Conservation (phyloP, 2,797 vertebrate genomes). For the Bradypodion ventrale region DNA sequence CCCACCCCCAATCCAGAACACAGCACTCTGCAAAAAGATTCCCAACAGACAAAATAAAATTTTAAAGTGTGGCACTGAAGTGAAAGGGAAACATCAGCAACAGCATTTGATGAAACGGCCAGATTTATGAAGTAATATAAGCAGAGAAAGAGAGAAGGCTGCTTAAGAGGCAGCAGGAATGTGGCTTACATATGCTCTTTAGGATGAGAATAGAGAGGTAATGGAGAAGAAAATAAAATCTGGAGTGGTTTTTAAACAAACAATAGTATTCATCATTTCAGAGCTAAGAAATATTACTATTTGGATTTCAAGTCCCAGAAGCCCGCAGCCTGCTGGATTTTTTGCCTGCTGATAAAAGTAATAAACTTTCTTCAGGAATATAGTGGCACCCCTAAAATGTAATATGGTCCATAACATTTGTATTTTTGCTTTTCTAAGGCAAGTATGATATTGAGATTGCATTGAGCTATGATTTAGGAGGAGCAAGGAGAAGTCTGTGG, state of each 20-base stretch:
- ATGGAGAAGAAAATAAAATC: slow-evolving; percentile 17
- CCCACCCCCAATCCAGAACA: background rate
- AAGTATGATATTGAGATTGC: background rate
- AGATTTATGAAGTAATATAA: slow-evolving; percentile 28
- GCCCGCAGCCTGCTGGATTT: background rate
- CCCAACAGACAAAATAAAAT: slow-evolving; percentile 46
- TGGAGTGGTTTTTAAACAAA: slow-evolving; percentile 38
- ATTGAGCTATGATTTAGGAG: background rate
- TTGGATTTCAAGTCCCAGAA: no score
- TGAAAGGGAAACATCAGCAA: slow-evolving; percentile 41
- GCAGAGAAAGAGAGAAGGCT: background rate
- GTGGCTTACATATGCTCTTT: background rate
- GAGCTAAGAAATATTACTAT: background rate
- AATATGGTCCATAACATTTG: no score
- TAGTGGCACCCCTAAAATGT: background rate
- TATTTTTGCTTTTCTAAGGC: background rate
- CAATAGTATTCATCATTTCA: background rate
- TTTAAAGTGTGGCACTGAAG: slow-evolving; percentile 37
- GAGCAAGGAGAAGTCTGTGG: background rate
- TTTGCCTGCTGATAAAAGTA: background rate
- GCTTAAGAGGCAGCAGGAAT: background rate
- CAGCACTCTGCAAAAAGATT: slow-evolving; percentile 30
- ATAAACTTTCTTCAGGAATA: background rate
- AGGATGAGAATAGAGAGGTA: slow-evolving; percentile 30
- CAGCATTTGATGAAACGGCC: slow-evolving; percentile 45